Percentiles rank a stretch among this genome's conserved stretches.
Conservation (phyloP, 1,140 invertebrate species). For the Zaprionus tsacasi region DNA sequence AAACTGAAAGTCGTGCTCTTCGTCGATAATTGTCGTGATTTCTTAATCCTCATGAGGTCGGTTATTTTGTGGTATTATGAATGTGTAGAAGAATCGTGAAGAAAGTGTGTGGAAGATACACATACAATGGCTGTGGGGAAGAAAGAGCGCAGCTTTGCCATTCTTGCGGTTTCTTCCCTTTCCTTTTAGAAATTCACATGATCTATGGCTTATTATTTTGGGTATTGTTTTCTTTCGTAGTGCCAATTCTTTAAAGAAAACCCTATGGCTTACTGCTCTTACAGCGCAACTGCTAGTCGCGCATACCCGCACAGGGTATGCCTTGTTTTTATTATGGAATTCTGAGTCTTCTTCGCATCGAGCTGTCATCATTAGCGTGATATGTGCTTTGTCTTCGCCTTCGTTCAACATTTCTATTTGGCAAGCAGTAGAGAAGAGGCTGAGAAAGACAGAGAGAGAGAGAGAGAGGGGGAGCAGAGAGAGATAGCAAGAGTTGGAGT, state of each 20-base stretch:
- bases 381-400: constrained; percentile 16
- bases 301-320: background rate
- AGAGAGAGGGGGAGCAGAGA: background rate
- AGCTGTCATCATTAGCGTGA: constrained; percentile 23
- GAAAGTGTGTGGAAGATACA: background rate
- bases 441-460: background rate
- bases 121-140: too few relatives aligned
- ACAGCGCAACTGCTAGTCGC: background rate
- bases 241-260: background rate
- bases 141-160: background rate
- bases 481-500: background rate
- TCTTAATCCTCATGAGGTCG: background rate
- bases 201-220: background rate
- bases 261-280: background rate
- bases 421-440: background rate
- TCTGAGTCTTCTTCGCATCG: background rate
- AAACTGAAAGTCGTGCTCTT: background rate
- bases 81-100: background rate
- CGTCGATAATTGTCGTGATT: background rate
- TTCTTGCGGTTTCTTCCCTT: background rate
- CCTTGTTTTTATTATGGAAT: constrained; percentile 12
- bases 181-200: background rate
- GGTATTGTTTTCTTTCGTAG: background rate
- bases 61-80: background rate
- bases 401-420: constrained; percentile 11